Percentiles rank a stretch among this genome's conserved stretches.
Conservation (phyloP, 2,113 vertebrate genomes). For the Prionailurus viverrinus region DNA sequence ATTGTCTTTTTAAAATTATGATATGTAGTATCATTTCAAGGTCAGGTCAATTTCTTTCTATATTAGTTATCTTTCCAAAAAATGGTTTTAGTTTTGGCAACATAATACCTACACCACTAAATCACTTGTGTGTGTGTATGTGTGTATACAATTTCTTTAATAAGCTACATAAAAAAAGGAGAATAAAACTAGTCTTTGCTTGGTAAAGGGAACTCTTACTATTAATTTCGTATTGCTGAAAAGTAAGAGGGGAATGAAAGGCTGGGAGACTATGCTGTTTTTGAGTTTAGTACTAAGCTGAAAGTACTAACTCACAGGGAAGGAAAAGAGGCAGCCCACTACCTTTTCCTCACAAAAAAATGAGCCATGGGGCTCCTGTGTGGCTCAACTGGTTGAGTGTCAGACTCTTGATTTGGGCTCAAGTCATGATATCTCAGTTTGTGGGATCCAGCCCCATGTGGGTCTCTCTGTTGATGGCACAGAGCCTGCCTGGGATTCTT, state of each 20-base stretch:
- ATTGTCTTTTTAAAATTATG: background rate
- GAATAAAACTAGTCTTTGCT: background rate
- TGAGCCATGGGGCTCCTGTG: background rate
- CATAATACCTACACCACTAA: background rate
- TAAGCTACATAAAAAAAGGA: background rate
- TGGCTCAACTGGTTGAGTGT: too few species aligned
- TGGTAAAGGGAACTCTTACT: background rate
- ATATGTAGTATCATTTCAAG: background rate
- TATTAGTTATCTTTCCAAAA: background rate
- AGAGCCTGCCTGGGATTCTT: too few species aligned
- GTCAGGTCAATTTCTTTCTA: background rate
- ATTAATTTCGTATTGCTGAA: background rate
- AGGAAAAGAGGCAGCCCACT: background rate
- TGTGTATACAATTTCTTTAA: background rate
- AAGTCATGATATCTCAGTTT: too few species aligned
- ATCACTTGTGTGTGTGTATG: background rate
- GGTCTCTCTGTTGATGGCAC: too few species aligned
- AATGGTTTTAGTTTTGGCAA: background rate
- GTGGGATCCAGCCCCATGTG: too few species aligned
- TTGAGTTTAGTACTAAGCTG: background rate
- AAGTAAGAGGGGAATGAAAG: background rate
- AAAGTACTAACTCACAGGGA: background rate
- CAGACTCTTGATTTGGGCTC: too few species aligned
- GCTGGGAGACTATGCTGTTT: background rate
- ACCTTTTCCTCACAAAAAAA: background rate